A percentile compares a stretch with the other conserved stretches of the same genome.
These are phyloP conservation scores for Catostylus mosaicus DNA, from an alignment of 30 jellyfish, hydroid and myxozoan species.

Conservation along the genomic window DNA sequence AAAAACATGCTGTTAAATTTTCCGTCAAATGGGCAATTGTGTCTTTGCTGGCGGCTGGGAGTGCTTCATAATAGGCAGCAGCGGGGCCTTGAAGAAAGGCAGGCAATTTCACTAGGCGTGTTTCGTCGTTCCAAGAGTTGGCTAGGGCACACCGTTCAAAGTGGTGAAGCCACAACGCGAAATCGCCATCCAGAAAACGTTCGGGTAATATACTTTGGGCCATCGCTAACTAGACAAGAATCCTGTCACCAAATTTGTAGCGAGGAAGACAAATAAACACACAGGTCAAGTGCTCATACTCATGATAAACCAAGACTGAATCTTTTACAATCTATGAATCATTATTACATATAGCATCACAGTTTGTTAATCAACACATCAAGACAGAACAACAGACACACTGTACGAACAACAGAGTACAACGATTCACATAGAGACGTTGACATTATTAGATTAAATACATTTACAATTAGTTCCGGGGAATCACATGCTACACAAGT, in stretches of 20 bases:
- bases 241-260: constrained; percentile 39
- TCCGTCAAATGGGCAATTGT: constrained; percentile 25
- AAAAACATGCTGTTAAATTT: background rate
- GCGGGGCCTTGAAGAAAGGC: constrained; percentile 18
- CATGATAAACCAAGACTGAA: no score
- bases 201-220: background rate
- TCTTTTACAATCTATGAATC: no score
- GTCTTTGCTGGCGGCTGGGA: background rate
- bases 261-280: no score
- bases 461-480: no score
- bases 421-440: no score
- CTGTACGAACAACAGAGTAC: no score
- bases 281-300: no score
- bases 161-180: constrained; percentile 7
- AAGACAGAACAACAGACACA: no score
- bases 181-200: constrained; percentile 13
- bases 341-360: no score
- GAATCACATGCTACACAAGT: no score
- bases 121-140: background rate
- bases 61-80: background rate
- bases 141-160: constrained; percentile 13
- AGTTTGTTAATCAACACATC: no score
- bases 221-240: background rate
- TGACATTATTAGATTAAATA: no score
- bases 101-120: constrained; percentile 1